phyloP scores from a whole-genome alignment of 2,888 invertebrate species.

The Harpagoxenus sublaevis region DNA sequence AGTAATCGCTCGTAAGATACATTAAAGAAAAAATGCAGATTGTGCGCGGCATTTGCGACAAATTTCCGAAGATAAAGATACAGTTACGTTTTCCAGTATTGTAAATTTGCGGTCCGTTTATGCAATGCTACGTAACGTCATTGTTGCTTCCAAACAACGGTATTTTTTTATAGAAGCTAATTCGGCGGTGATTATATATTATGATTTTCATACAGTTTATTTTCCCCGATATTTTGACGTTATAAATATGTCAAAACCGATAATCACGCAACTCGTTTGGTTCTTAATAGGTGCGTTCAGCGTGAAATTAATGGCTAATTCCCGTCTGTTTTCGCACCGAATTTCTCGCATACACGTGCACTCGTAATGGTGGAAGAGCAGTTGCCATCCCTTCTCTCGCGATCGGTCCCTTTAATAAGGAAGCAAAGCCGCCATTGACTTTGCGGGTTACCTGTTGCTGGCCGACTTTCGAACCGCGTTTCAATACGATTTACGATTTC shows the following conservation, averaged over 20 bases:
- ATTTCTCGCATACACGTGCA: background rate
- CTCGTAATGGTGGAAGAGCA: background rate
- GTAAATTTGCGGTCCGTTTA: background rate
- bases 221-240: background rate
- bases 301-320: slow-evolving; percentile 36
- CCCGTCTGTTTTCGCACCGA: background rate
- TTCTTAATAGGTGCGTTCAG: background rate
- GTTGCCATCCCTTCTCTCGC: background rate
- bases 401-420: slow-evolving; percentile 46
- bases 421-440: slow-evolving; percentile 31
- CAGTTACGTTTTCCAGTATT: background rate
- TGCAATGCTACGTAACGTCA: background rate
- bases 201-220: background rate
- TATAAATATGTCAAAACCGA: slow-evolving; percentile 3
- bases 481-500: slow-evolving; percentile 34
- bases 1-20: background rate
- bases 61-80: background rate
- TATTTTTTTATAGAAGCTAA: background rate
- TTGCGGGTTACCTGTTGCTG: background rate
- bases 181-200: background rate
- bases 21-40: background rate
- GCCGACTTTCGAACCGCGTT: slow-evolving; percentile 11
- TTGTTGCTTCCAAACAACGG: background rate
- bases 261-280: background rate
- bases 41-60: background rate